Evolutionary conservation across 1,140 invertebrate genomes (phyloP).

Genomic region (Lasioglossum albipes): DNA sequence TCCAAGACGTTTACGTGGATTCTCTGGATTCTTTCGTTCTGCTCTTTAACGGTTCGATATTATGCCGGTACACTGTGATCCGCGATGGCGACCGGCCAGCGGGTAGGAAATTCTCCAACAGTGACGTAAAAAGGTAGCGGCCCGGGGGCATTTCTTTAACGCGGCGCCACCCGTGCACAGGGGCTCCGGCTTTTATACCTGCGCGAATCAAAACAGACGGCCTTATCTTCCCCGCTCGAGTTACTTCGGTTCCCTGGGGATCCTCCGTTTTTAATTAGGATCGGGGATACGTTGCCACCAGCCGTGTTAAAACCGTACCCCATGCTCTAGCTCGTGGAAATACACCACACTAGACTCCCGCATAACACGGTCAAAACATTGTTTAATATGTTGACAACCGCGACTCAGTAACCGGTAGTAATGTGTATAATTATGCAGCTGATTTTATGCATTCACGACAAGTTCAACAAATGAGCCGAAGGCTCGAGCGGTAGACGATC

Average conservation of each 20-base stretch:
- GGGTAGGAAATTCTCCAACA: slow-evolving; percentile 69
- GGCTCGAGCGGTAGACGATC: not conserved
- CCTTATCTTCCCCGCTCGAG: not conserved
- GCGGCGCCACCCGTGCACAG: slow-evolving; percentile 60
- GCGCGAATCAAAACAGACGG: slow-evolving; percentile 16
- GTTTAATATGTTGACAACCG: no score
- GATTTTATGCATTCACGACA: no score
- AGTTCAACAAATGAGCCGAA: not conserved
- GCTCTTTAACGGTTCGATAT: slow-evolving; percentile 67
- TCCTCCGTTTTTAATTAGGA: slow-evolving; percentile 6
- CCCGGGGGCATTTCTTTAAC: slow-evolving; percentile 62
- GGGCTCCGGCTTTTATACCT: not conserved
- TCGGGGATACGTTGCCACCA: not conserved
- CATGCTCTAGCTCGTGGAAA: no score
- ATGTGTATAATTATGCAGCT: no score
- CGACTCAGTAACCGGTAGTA: no score
- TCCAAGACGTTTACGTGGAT: slow-evolving; percentile 44
- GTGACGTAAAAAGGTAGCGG: slow-evolving; percentile 69
- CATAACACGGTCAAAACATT: no score
- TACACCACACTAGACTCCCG: no score
- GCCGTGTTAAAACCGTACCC: no score
- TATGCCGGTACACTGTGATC: slow-evolving; percentile 40
- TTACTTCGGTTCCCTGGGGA: not conserved
- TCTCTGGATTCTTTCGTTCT: slow-evolving; percentile 51
- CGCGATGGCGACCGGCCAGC: slow-evolving; percentile 53